These are phyloP conservation scores for Danaus melanippus DNA, from an alignment of 1,140 invertebrate species.

Conservation along the genomic window DNA sequence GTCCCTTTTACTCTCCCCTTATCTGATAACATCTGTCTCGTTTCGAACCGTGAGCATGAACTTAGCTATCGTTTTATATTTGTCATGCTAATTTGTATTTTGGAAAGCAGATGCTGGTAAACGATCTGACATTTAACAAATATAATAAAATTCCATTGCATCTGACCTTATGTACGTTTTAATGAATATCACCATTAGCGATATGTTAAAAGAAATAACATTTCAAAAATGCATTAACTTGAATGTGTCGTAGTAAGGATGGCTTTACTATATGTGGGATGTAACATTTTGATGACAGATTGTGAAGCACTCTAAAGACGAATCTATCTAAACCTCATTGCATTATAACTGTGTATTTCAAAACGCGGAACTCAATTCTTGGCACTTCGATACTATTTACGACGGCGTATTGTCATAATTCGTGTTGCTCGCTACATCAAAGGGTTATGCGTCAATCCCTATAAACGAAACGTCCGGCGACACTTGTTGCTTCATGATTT, in stretches of 20 bases:
- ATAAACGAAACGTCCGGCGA: not conserved
- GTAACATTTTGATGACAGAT: too few species aligned
- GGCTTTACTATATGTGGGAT: too few species aligned
- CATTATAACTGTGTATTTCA: conserved; percentile 16
- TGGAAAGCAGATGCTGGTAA: conserved; percentile 43
- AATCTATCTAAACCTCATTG: too few species aligned
- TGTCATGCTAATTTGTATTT: conserved; percentile 54
- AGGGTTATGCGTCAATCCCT: conserved; percentile 11
- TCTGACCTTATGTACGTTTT: too few species aligned
- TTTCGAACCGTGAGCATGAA: conserved; percentile 38
- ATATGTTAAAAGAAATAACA: too few species aligned
- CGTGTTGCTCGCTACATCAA: conserved; percentile 13
- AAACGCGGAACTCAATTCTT: conserved; percentile 14
- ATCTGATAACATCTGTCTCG: conserved; percentile 19
- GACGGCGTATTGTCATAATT: conserved; percentile 17
- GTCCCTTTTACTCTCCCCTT: conserved; percentile 24
- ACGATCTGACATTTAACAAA: conserved; percentile 46
- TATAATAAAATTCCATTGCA: conserved; percentile 14
- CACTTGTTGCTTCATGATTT: too few species aligned
- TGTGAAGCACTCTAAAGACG: too few species aligned
- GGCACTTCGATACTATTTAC: conserved; percentile 19
- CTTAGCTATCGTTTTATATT: conserved; percentile 37
- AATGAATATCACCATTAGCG: too few species aligned
- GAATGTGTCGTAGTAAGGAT: too few species aligned
- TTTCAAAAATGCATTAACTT: too few species aligned